Evolutionary conservation across 2,113 vertebrate genomes (phyloP).

Genomic region (Tetrax tetrax): DNA sequence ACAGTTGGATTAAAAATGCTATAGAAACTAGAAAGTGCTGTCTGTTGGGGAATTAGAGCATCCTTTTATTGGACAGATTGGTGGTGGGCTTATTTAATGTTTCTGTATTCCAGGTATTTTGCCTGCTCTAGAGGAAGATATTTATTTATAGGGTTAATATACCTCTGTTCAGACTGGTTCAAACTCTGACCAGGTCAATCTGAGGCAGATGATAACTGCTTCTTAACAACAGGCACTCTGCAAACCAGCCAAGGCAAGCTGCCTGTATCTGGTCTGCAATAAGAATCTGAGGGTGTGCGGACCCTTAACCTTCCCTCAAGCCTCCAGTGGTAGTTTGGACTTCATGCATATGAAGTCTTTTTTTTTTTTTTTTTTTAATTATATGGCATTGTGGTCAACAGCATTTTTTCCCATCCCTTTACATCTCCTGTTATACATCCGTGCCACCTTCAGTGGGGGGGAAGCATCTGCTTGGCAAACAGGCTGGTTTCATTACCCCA

Average conservation of each 20-base stretch:
- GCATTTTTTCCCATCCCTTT: not conserved
- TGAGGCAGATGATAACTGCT: conserved; percentile 14
- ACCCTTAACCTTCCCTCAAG: not conserved
- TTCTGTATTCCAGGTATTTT: conserved; percentile 37
- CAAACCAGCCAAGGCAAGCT: not conserved
- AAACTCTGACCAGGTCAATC: conserved; percentile 28
- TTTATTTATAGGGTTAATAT: conserved; percentile 66
- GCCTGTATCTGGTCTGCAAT: not conserved
- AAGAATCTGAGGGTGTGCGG: rapidly evolving
- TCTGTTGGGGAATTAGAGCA: conserved; percentile 10
- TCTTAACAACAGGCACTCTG: not conserved
- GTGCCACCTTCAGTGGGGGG: not conserved
- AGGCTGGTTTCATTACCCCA: not conserved
- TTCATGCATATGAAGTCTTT: not conserved
- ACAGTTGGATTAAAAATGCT: not conserved
- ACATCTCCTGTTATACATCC: rapidly evolving
- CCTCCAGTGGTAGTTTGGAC: not conserved
- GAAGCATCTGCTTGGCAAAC: not conserved
- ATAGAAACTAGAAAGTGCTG: conserved; percentile 11
- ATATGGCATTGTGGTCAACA: not conserved
- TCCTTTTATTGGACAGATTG: not conserved
- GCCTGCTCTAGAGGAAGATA: not conserved
- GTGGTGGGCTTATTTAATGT: not conserved
- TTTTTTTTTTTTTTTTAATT: not conserved
- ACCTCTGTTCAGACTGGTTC: conserved; percentile 34